phyloP scores from a whole-genome alignment of 2,888 invertebrate species.

The Drosophila rubida region DNA sequence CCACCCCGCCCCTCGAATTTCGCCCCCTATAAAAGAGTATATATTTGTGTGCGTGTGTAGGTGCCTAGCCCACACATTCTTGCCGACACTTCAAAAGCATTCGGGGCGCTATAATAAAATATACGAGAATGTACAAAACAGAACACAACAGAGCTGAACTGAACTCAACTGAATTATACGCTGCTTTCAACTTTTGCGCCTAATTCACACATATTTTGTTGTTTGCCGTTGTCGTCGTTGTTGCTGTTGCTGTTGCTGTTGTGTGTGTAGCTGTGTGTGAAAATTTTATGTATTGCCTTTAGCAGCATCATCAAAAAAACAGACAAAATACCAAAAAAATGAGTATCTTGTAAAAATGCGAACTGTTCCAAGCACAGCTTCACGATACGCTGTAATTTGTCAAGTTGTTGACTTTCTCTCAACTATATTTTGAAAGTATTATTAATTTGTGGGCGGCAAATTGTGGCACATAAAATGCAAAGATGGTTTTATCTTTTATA shows the following conservation, averaged over 20 bases:
- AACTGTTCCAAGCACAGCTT: neutral
- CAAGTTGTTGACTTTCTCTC: too few relatives aligned
- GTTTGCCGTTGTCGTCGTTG: slow-evolving; percentile 27
- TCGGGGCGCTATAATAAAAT: slow-evolving; percentile 61
- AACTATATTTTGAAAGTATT: too few relatives aligned
- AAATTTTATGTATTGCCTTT: slow-evolving; percentile 74
- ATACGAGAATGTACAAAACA: slow-evolving; percentile 36
- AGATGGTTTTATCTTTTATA: too few relatives aligned
- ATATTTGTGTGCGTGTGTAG: slow-evolving; percentile 22
- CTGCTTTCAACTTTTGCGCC: slow-evolving; percentile 76
- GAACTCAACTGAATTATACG: slow-evolving; percentile 57
- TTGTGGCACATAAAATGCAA: too few relatives aligned
- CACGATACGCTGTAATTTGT: neutral
- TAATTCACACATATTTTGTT: slow-evolving; percentile 72
- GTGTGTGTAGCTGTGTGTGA: slow-evolving; percentile 57
- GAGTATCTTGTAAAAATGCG: slow-evolving; percentile 9
- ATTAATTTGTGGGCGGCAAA: too few relatives aligned
- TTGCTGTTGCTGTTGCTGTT: slow-evolving; percentile 25
- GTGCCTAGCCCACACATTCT: slow-evolving; percentile 46
- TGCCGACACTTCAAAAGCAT: slow-evolving; percentile 70
- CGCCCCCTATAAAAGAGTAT: neutral
- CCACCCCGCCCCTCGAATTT: slow-evolving; percentile 2
- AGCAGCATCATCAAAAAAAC: slow-evolving; percentile 73
- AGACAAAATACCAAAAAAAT: slow-evolving; percentile 16
- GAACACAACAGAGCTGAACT: slow-evolving; percentile 33